Evolutionary conservation across 2,888 invertebrate genomes (phyloP).

Genomic region (Ellobium chinense): DNA sequence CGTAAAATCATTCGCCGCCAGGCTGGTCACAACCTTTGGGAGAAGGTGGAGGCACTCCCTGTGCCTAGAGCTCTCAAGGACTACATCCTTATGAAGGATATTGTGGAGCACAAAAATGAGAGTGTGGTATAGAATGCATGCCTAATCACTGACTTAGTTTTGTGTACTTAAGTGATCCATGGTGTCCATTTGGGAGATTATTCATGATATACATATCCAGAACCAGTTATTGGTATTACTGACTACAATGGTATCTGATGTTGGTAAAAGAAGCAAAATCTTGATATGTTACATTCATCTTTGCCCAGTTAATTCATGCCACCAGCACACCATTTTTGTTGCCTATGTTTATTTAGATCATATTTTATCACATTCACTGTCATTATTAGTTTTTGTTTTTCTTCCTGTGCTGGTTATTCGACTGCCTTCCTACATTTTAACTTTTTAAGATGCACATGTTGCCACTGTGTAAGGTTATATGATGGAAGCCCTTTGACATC

Average conservation of each 20-base stretch:
- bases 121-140: slow-evolving; percentile 26
- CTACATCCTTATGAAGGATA: slow-evolving; percentile 74
- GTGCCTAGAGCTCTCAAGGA: slow-evolving; percentile 76
- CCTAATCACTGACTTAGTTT: background rate
- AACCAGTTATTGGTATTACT: background rate
- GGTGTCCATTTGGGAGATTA: background rate
- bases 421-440: too few species aligned
- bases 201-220: background rate
- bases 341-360: too few species aligned
- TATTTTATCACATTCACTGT: too few species aligned
- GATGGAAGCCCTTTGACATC: too few species aligned
- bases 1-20: slow-evolving; percentile 75
- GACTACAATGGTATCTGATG: background rate
- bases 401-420: too few species aligned
- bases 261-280: slow-evolving; percentile 14
- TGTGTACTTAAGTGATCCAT: background rate
- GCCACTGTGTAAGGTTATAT: too few species aligned
- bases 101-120: slow-evolving; percentile 56
- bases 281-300: background rate
- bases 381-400: too few species aligned
- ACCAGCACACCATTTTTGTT: too few species aligned
- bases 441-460: too few species aligned
- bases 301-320: too few species aligned
- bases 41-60: slow-evolving; percentile 71
- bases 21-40: slow-evolving; percentile 72